These are phyloP conservation scores for Brachionus asplanchnoidis DNA, from an alignment of 1,140 invertebrate genomes.

Conservation along the genomic window DNA sequence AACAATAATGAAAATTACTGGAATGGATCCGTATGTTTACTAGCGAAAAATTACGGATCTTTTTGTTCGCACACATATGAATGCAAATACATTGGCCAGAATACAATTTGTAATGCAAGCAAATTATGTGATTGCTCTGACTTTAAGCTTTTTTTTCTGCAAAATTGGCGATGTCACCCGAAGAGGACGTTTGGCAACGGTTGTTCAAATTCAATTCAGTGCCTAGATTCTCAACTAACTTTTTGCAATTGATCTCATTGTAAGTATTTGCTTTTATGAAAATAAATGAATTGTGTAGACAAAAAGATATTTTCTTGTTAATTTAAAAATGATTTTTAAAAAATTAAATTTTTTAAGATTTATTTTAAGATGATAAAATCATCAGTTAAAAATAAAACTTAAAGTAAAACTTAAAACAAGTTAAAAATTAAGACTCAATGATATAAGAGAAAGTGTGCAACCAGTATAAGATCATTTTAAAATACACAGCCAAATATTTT, in stretches of 20 bases:
- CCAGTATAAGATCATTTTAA: too few species aligned
- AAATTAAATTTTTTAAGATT: too few species aligned
- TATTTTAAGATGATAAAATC: too few species aligned
- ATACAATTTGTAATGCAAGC: not conserved
- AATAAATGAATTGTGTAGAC: too few species aligned
- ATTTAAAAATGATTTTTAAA: too few species aligned
- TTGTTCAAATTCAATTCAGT: not conserved
- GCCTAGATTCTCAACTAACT: not conserved
- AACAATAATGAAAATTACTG: not conserved
- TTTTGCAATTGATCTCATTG: not conserved
- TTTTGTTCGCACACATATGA: not conserved
- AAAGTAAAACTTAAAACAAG: too few species aligned
- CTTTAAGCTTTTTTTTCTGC: not conserved
- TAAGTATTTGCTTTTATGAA: not conserved
- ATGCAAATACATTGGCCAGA: not conserved
- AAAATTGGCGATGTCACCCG: not conserved
- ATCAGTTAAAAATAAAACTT: too few species aligned
- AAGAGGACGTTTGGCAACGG: not conserved
- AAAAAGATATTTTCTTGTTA: too few species aligned
- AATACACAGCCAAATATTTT: too few species aligned
- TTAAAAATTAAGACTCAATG: too few species aligned
- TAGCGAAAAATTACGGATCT: not conserved
- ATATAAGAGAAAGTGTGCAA: too few species aligned
- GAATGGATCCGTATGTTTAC: not conserved
- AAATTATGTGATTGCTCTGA: not conserved